Evolutionary conservation across 2,888 invertebrate genomes (phyloP).

Genomic region (Microctonus brassicae): DNA sequence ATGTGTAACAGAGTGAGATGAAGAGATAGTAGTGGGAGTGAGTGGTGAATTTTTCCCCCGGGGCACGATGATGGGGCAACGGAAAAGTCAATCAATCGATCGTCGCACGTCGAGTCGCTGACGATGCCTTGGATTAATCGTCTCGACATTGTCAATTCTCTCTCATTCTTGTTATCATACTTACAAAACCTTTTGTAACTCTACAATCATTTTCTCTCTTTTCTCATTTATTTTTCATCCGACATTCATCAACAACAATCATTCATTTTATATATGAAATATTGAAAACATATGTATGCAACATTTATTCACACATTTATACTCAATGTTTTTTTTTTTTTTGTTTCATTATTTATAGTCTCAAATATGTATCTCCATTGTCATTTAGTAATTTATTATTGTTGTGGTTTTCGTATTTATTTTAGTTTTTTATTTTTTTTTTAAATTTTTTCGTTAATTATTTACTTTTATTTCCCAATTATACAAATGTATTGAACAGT

Average conservation of each 20-base stretch:
- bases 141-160: constrained; percentile 3
- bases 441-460: not conserved
- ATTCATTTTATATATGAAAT: not conserved
- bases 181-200: not conserved
- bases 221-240: not conserved
- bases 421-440: too few species aligned
- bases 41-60: not conserved
- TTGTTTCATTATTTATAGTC: not conserved
- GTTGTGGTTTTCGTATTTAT: constrained; percentile 23
- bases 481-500: constrained; percentile 7
- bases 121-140: constrained; percentile 30
- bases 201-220: constrained; percentile 3
- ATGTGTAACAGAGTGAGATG: not conserved
- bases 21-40: not conserved
- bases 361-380: not conserved
- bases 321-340: not conserved
- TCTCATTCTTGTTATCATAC: not conserved
- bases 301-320: not conserved
- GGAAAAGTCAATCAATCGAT: constrained; percentile 36
- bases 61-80: not conserved
- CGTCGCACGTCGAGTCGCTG: constrained; percentile 1
- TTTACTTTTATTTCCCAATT: not conserved
- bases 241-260: not conserved
- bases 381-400: constrained; percentile 16
- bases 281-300: not conserved